Percentiles rank a stretch among this genome's conserved stretches.
Conservation (phyloP, 2,113 vertebrate species). For the Bucco capensis region DNA sequence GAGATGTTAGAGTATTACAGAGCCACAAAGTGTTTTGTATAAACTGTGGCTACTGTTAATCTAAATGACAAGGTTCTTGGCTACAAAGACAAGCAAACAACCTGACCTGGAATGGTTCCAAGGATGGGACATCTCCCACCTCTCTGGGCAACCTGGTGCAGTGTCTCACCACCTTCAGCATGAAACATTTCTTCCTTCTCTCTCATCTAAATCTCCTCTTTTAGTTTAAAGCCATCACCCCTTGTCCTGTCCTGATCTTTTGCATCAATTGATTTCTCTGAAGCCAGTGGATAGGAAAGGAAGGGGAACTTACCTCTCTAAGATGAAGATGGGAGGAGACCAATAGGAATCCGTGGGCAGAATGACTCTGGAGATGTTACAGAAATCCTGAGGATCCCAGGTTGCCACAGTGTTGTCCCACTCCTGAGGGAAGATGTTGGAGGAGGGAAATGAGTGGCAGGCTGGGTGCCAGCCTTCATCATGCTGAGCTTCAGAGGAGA, state of each 20-base stretch:
- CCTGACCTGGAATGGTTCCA: background rate
- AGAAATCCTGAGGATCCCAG: constrained; percentile 59
- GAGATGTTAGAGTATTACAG: background rate
- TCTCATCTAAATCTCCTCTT: background rate
- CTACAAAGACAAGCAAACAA: background rate
- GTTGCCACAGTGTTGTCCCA: constrained; percentile 51
- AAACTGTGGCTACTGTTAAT: background rate
- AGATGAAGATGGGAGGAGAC: constrained; percentile 26
- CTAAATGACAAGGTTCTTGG: background rate
- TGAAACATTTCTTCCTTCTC: background rate
- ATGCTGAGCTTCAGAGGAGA: background rate
- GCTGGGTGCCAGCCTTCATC: background rate
- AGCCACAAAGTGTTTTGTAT: background rate
- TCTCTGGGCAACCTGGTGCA: background rate
- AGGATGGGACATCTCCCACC: background rate
- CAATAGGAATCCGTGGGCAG: constrained; percentile 35
- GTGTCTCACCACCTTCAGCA: background rate
- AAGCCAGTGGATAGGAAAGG: background rate
- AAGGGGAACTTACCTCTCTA: constrained; percentile 44
- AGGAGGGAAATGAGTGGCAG: background rate
- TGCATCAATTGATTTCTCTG: background rate
- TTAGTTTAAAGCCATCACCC: background rate
- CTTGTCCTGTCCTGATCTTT: background rate
- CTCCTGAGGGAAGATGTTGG: constrained; percentile 4
- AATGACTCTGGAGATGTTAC: constrained; percentile 42